Evolutionary conservation across 2,113 vertebrate species (phyloP), one percentile per base, ranked within the genome.

Genomic region (Lepidothrix coronata): DNA sequence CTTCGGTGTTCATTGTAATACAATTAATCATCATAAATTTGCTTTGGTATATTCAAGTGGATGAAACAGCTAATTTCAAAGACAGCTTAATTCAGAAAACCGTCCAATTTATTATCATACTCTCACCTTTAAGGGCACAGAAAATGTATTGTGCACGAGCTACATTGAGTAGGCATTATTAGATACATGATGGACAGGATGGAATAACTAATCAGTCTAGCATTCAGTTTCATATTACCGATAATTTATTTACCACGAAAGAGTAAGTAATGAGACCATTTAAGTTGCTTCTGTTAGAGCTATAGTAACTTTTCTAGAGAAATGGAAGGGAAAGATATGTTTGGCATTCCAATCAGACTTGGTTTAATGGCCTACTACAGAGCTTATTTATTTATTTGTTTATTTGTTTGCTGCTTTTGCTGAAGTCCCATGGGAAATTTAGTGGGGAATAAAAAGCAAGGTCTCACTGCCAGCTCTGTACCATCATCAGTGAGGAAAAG

Each of bases 11-110:
- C 97, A 93, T 96, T 37, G 59, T 95, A 97, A 98, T 95, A 96
- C 76, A 93, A 97, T 98, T 98, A 98, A 98, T 98, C 97, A 97
- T 98, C 91, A 58, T 96, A 98, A 98, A 97, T 98, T 98, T 97
- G 87, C 93, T 91, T 94, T 92, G 83, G 88, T 97, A 85, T 96
- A 96, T 97, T 98, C 97, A 95, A 93, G 93, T 89, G 95, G 96
- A 96, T 96, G 95, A 97, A 97, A 88, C 67, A 90, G 84, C 94
- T 98, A 96, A 98, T 98, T 97, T 95, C 91, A 96, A 95, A 98
- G 86, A 97, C 85, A 97, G n/a, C 87, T 97, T 97, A 97, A 93
- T 96, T 98, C 97, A 95, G 88, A 96, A 95, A 97, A 94, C 24
- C 68, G 37, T 95, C 91, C 85, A 96, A 96, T 97, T 97, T 97